Evolutionary conservation across 2,888 invertebrate species (phyloP).

Genomic region (Leucozona laternaria): DNA sequence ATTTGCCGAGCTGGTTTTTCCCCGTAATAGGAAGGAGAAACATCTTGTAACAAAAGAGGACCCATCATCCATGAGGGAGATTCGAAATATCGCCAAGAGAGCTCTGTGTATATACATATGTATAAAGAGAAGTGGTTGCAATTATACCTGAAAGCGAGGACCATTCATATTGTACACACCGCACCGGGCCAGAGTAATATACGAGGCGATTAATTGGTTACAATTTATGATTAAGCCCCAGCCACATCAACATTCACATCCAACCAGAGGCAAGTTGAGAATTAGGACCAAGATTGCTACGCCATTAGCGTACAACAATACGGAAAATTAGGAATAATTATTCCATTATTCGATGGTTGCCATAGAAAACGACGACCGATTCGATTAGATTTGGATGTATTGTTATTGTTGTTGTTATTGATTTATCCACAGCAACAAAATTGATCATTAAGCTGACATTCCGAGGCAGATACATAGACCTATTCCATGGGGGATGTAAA

Average conservation of each 20-base stretch:
- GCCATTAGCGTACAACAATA: slow-evolving; percentile 48
- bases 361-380: slow-evolving; percentile 21
- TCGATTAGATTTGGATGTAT: slow-evolving; percentile 42
- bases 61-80: neutral
- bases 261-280: slow-evolving; percentile 19
- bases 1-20: slow-evolving; percentile 17
- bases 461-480: neutral
- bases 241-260: neutral
- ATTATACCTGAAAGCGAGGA: slow-evolving; percentile 47
- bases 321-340: slow-evolving; percentile 67
- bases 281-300: neutral
- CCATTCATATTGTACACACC: slow-evolving; percentile 39
- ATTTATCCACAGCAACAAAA: neutral
- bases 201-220: slow-evolving; percentile 67
- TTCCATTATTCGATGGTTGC: slow-evolving; percentile 51
- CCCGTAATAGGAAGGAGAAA: neutral
- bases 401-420: slow-evolving; percentile 1
- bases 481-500: slow-evolving; percentile 17
- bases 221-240: slow-evolving; percentile 61
- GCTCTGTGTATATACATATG: neutral
- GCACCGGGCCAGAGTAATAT: slow-evolving; percentile 46
- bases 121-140: slow-evolving; percentile 40
- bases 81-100: neutral
- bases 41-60: slow-evolving; percentile 19
- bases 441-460: slow-evolving; percentile 23